Evolutionary conservation across 1,140 invertebrate species (phyloP), one percentile per base, ranked within the genome.

Genomic region (Acromyrmex heyeri): DNA sequence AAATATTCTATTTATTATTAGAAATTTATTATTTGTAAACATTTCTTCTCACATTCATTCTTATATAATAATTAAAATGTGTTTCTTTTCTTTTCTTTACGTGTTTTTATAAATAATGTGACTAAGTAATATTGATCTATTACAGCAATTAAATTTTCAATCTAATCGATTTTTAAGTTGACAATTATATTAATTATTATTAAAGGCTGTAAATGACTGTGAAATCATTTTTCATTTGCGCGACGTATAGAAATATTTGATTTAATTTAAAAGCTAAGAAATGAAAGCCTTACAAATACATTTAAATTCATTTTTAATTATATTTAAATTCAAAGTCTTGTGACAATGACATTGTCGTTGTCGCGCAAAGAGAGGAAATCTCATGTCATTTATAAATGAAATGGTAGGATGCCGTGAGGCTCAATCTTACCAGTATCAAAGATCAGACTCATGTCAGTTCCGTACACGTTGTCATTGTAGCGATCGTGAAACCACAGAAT

Each of bases 401-500:
- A 30, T 2, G 8, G 10, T 27, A 24, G 30, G 55, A n/a, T n/a
- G 21, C 21, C 57, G 14, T 18, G 48, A 21, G 6, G n/a, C 18
- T 79, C 8, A 12, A 61, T 61, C 64, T 57, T 38, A 21, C 4
- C 6, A 12, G 6, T 16, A 48, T 27, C 14, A 65, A 48, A 65
- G 61, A 64, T 64, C 48, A 50, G 48, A 50, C 18, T 21, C 38
- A 44, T 24, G 21, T 38, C 34, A 38, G 2, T 18, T 18, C 34
- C 6, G 27, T 50, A 27, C 30, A 30, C 30, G 27, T 38, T 53
- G 59, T 73, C 62, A 57, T 67, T 50, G 75, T 10, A 30, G 21
- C 50, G 55, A 89, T 87, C 67, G 61, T 27, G 72, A 16, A 24
- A 67, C 76, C 73, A 48, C 61, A 18, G 24, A 12, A 62, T 57